Evolutionary conservation across 2,797 vertebrate genomes (phyloP), one percentile per base, ranked within the genome.

Genomic region (Sebastes itinus): DNA sequence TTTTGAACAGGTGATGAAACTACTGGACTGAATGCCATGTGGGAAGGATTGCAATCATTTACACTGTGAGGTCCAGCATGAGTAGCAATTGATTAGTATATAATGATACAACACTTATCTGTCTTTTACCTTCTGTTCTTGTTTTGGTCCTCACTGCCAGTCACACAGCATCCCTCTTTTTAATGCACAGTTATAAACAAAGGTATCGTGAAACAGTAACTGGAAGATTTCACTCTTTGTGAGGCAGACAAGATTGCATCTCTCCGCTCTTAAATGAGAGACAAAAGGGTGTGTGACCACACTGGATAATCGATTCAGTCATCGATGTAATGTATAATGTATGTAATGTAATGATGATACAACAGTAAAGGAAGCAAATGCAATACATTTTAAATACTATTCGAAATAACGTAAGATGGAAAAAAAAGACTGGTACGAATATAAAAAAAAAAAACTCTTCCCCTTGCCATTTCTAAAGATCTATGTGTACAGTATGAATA

Each of bases 341-440:
- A 63, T 27, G 16, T 18, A 23, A 32, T 62, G n/a, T 5, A 25
- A 35, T 28, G n/a, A 52, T 23, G 22, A 75, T 20, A 71, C 66
- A 65, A 65, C 14, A 46, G 20, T 20, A 23, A 75, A 52, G 42
- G 18, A 75, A 64, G 72, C 35, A 75, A 82, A 65, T 16, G 68
- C 16, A 46, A 68, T 20, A 75, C 9, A 62, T 65, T 83, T 66
- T 75, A 62, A 78, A 72, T 65, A 72, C 11, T 58, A 25, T 6
- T 22, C 5, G 8, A 75, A 69, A 59, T 67, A 38, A 78, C 1
- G 60, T 55, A 42, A 52, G n/a, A 71, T 46, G 20, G 22, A 54
- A 54, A 66, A 18, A 4, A 75, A 69, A 55, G 18, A 18, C 6
- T 52, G 60, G 12, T 27, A 20, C 28, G 16, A 18, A 28, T 59